Conservation (phyloP, 2,888 invertebrate genomes). For the Pachycephus smyrnensis region DNA sequence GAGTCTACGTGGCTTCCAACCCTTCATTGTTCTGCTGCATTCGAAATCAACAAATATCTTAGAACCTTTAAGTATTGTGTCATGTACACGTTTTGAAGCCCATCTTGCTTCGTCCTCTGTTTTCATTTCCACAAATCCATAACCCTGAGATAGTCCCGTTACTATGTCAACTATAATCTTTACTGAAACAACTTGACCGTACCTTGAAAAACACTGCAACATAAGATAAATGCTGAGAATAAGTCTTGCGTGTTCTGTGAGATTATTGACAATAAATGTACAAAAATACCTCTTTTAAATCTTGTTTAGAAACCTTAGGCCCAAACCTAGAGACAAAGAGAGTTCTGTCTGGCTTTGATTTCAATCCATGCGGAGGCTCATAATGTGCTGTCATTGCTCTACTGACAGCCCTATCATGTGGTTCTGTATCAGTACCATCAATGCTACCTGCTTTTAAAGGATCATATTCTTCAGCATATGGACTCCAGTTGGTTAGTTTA, state of each 20-base stretch:
- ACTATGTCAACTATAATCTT: conserved; percentile 79
- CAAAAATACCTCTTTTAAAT: conserved; percentile 65
- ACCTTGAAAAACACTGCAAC: conserved; percentile 78
- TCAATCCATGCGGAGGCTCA: conserved; percentile 74
- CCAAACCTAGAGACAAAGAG: conserved; percentile 82
- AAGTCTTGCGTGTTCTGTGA: not conserved
- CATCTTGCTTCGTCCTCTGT: conserved; percentile 72
- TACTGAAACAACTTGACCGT: conserved; percentile 71
- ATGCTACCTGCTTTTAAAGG: conserved; percentile 88
- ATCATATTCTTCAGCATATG: conserved; percentile 76
- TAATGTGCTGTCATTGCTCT: conserved; percentile 79
- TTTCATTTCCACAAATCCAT: conserved; percentile 88
- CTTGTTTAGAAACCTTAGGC: conserved; percentile 74
- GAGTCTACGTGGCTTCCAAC: conserved; percentile 87
- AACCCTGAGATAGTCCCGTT: conserved; percentile 84
- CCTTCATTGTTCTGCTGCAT: conserved; percentile 76
- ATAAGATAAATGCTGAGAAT: conserved; percentile 48
- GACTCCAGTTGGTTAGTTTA: conserved; percentile 67
- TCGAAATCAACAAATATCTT: conserved; percentile 84
- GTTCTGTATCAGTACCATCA: conserved; percentile 85
- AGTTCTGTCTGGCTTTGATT: conserved; percentile 78
- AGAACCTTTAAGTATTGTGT: conserved; percentile 74
- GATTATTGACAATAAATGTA: not conserved
- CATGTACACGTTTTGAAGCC: conserved; percentile 74
- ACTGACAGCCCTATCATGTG: conserved; percentile 83